Conservation (phyloP, 2,888 invertebrate genomes). For the Nebria brevicollis region DNA sequence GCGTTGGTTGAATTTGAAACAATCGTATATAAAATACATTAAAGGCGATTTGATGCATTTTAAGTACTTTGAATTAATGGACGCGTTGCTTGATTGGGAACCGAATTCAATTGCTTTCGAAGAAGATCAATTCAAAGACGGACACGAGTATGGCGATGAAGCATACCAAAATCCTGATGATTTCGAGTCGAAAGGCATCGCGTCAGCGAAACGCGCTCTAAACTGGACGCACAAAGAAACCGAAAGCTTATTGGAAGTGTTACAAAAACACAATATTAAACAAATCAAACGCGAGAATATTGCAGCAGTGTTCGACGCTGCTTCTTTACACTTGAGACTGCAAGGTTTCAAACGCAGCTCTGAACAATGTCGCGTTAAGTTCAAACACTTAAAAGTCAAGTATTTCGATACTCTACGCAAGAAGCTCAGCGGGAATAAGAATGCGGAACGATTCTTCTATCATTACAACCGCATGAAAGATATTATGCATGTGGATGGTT, state of each 20-base stretch:
- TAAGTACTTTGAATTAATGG: slow-evolving; percentile 44
- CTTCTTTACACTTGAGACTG: slow-evolving; percentile 47
- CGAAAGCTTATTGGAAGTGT: slow-evolving; percentile 47
- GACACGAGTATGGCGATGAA: slow-evolving; percentile 41
- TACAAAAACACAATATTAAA: slow-evolving; percentile 47
- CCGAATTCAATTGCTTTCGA: slow-evolving; percentile 48
- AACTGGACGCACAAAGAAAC: slow-evolving; percentile 49
- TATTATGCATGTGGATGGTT: slow-evolving; percentile 37
- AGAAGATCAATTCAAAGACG: slow-evolving; percentile 47
- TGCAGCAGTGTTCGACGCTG: slow-evolving; percentile 38
- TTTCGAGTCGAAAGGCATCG: slow-evolving; percentile 31
- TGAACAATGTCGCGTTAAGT: slow-evolving; percentile 49
- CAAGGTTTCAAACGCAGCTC: slow-evolving; percentile 47
- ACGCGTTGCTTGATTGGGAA: slow-evolving; percentile 41
- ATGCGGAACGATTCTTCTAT: slow-evolving; percentile 47
- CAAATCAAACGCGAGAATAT: slow-evolving; percentile 35
- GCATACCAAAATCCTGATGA: slow-evolving; percentile 35
- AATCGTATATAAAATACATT: slow-evolving; percentile 44
- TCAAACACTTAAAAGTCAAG: slow-evolving; percentile 48
- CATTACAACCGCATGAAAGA: slow-evolving; percentile 47
- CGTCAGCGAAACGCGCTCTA: slow-evolving; percentile 35
- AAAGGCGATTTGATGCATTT: slow-evolving; percentile 42
- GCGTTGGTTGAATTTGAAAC: slow-evolving; percentile 46
- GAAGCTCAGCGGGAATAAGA: slow-evolving; percentile 20
- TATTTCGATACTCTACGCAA: slow-evolving; percentile 47